phyloP scores from a whole-genome alignment of 2,888 invertebrate species.

The Lamproptera curius region DNA sequence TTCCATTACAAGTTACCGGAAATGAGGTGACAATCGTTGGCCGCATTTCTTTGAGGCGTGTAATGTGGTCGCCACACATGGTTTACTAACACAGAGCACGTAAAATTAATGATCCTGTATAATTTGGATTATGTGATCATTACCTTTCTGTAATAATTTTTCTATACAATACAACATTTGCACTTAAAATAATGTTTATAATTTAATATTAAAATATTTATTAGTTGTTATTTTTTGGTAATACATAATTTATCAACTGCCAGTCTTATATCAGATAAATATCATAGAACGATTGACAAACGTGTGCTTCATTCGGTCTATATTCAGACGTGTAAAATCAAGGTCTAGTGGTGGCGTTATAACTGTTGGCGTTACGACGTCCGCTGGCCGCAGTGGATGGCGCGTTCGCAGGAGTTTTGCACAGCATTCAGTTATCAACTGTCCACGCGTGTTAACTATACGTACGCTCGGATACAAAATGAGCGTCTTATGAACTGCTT shows the following conservation, averaged over 20 bases:
- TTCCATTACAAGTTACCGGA: conserved; percentile 8
- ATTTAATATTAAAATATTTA: too few relatives aligned
- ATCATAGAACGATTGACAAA: neutral
- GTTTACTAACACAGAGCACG: neutral
- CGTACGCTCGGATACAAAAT: conserved; percentile 22
- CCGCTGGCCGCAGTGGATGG: conserved; percentile 22
- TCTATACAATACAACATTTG: too few relatives aligned
- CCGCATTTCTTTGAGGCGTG: neutral
- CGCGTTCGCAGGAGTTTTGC: conserved; percentile 4
- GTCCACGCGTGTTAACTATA: conserved; percentile 25
- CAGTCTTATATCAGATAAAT: too few relatives aligned
- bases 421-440: conserved; percentile 26
- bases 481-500: conserved; percentile 22
- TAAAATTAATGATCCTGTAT: neutral
- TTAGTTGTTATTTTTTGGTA: too few relatives aligned
- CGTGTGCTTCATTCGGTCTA: too few relatives aligned
- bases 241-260: too few relatives aligned
- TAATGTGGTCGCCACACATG: neutral
- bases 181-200: too few relatives aligned
- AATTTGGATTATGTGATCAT: too few relatives aligned
- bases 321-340: conserved; percentile 6
- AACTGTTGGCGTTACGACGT: conserved; percentile 22
- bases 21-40: conserved; percentile 2
- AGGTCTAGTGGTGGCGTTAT: conserved; percentile 15
- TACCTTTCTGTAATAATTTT: too few relatives aligned